Evolutionary conservation across 2,797 vertebrate species (phyloP).

Genomic region (Tenualosa thibaudeaui): DNA sequence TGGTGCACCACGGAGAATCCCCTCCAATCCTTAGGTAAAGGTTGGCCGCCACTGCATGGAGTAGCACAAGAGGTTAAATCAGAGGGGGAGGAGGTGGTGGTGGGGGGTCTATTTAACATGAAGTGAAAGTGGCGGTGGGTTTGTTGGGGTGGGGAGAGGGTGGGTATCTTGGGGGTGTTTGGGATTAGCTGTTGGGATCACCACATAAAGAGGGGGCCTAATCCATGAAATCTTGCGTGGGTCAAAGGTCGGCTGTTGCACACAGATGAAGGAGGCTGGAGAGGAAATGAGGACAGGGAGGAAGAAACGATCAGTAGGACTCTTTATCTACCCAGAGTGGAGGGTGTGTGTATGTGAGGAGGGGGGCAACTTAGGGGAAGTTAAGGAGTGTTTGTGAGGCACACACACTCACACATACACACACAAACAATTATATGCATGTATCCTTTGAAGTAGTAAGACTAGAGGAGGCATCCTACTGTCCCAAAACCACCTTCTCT

Average conservation of each 20-base stretch:
- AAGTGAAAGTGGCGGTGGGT: constrained; percentile 77
- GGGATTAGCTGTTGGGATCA: constrained; percentile 52
- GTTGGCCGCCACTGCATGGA: constrained; percentile 84
- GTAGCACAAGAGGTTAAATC: constrained; percentile 83
- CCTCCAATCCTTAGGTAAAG: constrained; percentile 83
- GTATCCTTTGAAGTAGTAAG: background rate
- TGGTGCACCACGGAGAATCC: constrained; percentile 44
- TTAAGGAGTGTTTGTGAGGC: constrained; percentile 13
- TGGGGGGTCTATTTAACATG: constrained; percentile 78
- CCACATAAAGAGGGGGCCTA: constrained; percentile 86
- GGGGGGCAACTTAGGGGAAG: constrained; percentile 1
- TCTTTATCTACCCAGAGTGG: constrained; percentile 19
- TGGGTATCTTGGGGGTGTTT: constrained; percentile 72
- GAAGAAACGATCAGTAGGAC: background rate
- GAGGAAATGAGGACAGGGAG: constrained; percentile 75
- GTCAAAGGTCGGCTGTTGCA: constrained; percentile 87
- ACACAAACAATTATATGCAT: background rate
- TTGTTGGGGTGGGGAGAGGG: constrained; percentile 78
- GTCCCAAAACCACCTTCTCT: background rate
- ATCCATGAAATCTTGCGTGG: constrained; percentile 89
- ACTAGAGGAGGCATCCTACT: background rate
- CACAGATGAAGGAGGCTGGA: constrained; percentile 80
- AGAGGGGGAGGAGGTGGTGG: constrained; percentile 63
- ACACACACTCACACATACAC: background rate
- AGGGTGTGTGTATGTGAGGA: no score